Percentiles rank a stretch among this genome's conserved stretches.
Conservation (phyloP, 2,888 invertebrate species). For the Cheilosia urbana region DNA sequence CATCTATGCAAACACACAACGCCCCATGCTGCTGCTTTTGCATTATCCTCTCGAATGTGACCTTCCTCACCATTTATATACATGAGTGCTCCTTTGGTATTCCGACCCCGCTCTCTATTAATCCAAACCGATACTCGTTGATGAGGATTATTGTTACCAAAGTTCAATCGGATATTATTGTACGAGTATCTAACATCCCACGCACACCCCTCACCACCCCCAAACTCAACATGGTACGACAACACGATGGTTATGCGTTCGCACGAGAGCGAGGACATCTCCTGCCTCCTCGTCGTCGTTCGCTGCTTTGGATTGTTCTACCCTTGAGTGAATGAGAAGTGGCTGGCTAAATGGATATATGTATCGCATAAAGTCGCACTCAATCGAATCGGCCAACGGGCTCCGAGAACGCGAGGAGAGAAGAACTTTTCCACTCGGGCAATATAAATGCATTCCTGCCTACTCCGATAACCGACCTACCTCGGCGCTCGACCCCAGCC, state of each 20-base stretch:
- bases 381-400: slow-evolving; percentile 32
- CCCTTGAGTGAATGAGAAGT: slow-evolving; percentile 63
- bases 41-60: slow-evolving; percentile 20
- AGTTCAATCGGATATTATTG: slow-evolving; percentile 71
- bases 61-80: slow-evolving; percentile 20
- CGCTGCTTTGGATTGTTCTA: slow-evolving; percentile 18
- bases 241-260: slow-evolving; percentile 22
- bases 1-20: slow-evolving; percentile 19
- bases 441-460: slow-evolving; percentile 61
- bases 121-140: slow-evolving; percentile 56
- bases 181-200: slow-evolving; percentile 32
- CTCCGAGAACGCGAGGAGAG: background rate
- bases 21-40: slow-evolving; percentile 21
- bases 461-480: background rate
- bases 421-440: slow-evolving; percentile 21
- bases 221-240: background rate
- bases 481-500: slow-evolving; percentile 18
- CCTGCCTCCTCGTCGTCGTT: background rate
- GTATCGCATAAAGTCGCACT: slow-evolving; percentile 55
- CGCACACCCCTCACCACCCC: background rate
- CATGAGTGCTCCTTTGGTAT: slow-evolving; percentile 14
- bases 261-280: slow-evolving; percentile 25
- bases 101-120: slow-evolving; percentile 16
- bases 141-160: slow-evolving; percentile 67
- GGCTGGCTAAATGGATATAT: slow-evolving; percentile 57